Evolutionary conservation across 2,797 vertebrate genomes (phyloP).

Genomic region (Sebastes oblongus): DNA sequence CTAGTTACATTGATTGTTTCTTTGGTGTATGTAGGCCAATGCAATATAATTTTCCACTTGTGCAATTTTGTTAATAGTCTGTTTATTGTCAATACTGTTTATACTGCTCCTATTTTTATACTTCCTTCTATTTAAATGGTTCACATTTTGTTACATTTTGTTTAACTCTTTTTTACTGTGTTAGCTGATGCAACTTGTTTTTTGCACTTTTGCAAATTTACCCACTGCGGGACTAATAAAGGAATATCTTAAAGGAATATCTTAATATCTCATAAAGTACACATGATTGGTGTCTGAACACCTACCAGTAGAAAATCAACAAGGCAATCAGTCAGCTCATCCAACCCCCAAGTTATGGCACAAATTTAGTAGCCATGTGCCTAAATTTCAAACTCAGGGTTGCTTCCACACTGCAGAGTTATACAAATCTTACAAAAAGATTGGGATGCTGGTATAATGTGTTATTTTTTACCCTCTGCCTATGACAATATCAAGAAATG

Average conservation of each 20-base stretch:
- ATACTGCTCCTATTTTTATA: too few relatives aligned
- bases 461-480: background rate
- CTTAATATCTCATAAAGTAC: background rate
- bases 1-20: background rate
- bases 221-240: too few relatives aligned
- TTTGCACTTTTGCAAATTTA: too few relatives aligned
- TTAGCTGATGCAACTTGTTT: too few relatives aligned
- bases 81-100: too few relatives aligned
- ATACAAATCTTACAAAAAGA: background rate
- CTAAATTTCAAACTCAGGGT: background rate
- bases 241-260: too few relatives aligned
- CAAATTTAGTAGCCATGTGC: background rate
- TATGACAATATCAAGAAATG: background rate
- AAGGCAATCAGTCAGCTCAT: background rate
- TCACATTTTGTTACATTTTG: too few relatives aligned
- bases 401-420: background rate
- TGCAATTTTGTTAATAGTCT: too few relatives aligned
- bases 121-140: too few relatives aligned
- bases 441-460: background rate
- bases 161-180: too few relatives aligned
- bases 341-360: background rate
- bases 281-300: background rate
- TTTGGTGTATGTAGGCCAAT: background rate
- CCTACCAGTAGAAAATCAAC: background rate
- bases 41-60: too few relatives aligned